Conservation (phyloP, 1,140 invertebrate species). For the Contarinia nasturtii region DNA sequence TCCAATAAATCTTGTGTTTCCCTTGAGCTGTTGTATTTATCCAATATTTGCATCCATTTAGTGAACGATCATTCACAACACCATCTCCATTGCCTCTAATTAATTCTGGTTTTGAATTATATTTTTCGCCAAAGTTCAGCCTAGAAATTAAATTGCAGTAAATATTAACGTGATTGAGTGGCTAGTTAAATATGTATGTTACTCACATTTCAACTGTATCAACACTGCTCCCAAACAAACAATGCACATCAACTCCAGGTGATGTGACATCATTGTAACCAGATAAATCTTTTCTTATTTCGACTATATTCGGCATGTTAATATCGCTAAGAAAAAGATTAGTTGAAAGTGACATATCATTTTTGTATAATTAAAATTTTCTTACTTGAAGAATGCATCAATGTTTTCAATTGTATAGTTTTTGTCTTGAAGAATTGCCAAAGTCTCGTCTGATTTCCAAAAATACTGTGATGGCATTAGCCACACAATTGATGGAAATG, state of each 20-base stretch:
- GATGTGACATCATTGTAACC: slow-evolving; percentile 48
- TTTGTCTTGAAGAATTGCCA: slow-evolving; percentile 53
- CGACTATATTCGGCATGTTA: slow-evolving; percentile 61
- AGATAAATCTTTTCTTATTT: slow-evolving; percentile 73
- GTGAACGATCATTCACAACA: slow-evolving; percentile 76
- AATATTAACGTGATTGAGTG: too few relatives aligned
- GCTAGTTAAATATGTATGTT: too few relatives aligned
- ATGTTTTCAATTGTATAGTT: slow-evolving; percentile 80
- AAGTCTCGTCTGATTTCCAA: slow-evolving; percentile 65
- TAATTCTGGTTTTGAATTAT: slow-evolving; percentile 38
- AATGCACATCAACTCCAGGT: slow-evolving; percentile 83
- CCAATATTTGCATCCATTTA: slow-evolving; percentile 66
- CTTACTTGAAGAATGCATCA: slow-evolving; percentile 64
- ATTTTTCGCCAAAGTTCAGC: neutral
- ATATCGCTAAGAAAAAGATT: slow-evolving; percentile 56
- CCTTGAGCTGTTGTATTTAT: neutral
- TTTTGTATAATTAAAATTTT: too few relatives aligned
- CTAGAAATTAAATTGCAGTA: neutral
- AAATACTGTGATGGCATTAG: slow-evolving; percentile 71
- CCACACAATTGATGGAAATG: slow-evolving; percentile 86
- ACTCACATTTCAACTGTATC: slow-evolving; percentile 48
- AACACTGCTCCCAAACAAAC: slow-evolving; percentile 63
- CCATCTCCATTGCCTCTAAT: slow-evolving; percentile 80
- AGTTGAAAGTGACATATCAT: too few relatives aligned
- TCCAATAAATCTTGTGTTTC: neutral